Base-by-base conservation (phyloP, 2,888 invertebrate species). In the Sympetrum striolatum region DNA sequence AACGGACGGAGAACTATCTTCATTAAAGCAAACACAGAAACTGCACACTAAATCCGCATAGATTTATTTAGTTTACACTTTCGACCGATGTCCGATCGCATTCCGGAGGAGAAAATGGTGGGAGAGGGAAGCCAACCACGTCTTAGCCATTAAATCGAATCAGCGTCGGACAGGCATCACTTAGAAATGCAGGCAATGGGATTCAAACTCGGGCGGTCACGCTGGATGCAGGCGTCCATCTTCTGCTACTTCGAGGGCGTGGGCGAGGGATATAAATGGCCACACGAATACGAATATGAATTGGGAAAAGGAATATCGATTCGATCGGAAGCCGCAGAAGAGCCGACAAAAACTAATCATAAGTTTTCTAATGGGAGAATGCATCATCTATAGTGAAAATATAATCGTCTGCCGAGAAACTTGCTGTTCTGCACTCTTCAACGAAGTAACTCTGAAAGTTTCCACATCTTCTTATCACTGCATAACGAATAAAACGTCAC, bases 81-180 rank as follows among this genome's bases (percentile, higher is more conserved):
- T 39, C 82, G 15, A 82, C 35, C 53, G 82, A 18, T 31, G 53
- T 18, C n/a, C n/a, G n/a, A n/a, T n/a, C 22, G 60, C 6, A 15
- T 14, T 5, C 5, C 6, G 3, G 31, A 31, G 0, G 58, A 15
- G 31, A 35, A 31, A 0, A 53, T 31, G 22, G 48, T n/a, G 22
- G 82, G 53, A 53, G 35, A 53, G 53, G 53, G 58, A 82, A 8
- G 53, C 82, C 82, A 25, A 53, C 82, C 82, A 82, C 82, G 82
- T 82, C 82, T 31, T 58, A 53, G 35, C 82, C 82, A 82, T 82
- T 82, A 82, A 82, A 82, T 82, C 82, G 82, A 82, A 82, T 82
- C 82, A 82, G 82, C 48, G 53, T 82, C 82, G 82, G 82, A 82
- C 82, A 82, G 82, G 53, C 82, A 82, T 53, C 82, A 60, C 82